Evolutionary conservation across 2,797 vertebrate genomes (phyloP).

Genomic region (Notolepis coatsorum): DNA sequence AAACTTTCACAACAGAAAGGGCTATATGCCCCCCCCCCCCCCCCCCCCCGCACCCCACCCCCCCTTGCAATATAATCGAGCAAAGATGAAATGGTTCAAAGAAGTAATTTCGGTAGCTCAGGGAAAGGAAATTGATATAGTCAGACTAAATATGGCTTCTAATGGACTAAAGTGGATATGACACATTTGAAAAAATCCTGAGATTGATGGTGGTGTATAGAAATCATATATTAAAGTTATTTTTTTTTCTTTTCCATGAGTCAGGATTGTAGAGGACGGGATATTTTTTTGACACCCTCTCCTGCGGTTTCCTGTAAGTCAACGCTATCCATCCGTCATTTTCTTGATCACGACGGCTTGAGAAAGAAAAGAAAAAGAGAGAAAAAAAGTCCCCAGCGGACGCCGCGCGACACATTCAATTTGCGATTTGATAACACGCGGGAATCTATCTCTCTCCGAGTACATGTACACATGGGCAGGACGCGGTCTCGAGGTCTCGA

Average conservation of each 20-base stretch:
- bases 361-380: too few relatives aligned
- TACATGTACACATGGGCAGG: too few relatives aligned
- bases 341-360: slow-evolving; percentile 24
- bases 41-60: slow-evolving; percentile 42
- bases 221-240: slow-evolving; percentile 45
- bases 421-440: too few relatives aligned
- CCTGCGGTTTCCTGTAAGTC: not conserved
- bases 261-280: slow-evolving; percentile 3
- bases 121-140: slow-evolving; percentile 62
- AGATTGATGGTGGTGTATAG: slow-evolving; percentile 60
- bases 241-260: slow-evolving; percentile 19
- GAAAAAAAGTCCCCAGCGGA: too few relatives aligned
- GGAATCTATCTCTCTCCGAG: too few relatives aligned
- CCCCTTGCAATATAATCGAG: slow-evolving; percentile 47
- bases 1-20: slow-evolving; percentile 37
- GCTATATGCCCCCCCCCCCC: slow-evolving; percentile 34
- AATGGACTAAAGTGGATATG: slow-evolving; percentile 67
- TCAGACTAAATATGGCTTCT: slow-evolving; percentile 63
- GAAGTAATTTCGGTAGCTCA: slow-evolving; percentile 68
- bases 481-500: too few relatives aligned
- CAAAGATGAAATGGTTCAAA: slow-evolving; percentile 46
- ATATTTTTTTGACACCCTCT: not conserved
- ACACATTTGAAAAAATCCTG: slow-evolving; percentile 62
- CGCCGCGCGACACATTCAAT: too few relatives aligned
- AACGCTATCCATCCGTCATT: slow-evolving; percentile 3